These are phyloP conservation scores for Excalfactoria chinensis DNA, from an alignment of 2,113 vertebrate species.

Conservation along the genomic window DNA sequence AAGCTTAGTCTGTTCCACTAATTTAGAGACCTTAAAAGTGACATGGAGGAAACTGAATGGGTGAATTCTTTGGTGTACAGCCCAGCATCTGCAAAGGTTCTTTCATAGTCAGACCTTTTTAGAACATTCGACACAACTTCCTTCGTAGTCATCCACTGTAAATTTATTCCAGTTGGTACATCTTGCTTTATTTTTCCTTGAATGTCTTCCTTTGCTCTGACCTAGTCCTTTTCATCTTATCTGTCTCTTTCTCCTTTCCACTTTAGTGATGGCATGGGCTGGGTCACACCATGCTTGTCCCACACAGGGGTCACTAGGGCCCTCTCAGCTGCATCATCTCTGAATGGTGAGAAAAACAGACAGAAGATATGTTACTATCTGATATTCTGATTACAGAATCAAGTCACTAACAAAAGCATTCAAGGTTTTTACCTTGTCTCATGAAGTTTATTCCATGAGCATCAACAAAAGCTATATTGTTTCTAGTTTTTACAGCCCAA, in stretches of 20 bases:
- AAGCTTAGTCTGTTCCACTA: neutral
- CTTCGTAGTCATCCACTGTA: neutral
- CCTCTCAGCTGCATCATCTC: neutral
- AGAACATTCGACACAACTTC: neutral
- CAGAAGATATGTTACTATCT: neutral
- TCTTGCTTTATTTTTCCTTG: neutral
- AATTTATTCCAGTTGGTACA: neutral
- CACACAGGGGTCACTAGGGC: rapidly evolving
- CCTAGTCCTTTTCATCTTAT: neutral
- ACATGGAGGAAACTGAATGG: neutral
- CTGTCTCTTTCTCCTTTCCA: neutral
- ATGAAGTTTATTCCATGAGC: neutral
- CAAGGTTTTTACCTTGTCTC: neutral
- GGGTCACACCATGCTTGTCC: neutral
- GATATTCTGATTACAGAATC: neutral
- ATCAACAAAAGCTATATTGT: neutral
- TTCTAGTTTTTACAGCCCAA: neutral
- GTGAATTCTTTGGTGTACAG: neutral
- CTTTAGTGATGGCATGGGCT: neutral
- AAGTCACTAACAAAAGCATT: neutral
- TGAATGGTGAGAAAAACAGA: neutral
- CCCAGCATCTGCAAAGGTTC: neutral
- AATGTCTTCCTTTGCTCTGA: neutral
- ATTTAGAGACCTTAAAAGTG: neutral
- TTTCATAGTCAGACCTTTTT: neutral